Conservation (phyloP, 2,797 vertebrate species). For the Sebastes steindachneri region DNA sequence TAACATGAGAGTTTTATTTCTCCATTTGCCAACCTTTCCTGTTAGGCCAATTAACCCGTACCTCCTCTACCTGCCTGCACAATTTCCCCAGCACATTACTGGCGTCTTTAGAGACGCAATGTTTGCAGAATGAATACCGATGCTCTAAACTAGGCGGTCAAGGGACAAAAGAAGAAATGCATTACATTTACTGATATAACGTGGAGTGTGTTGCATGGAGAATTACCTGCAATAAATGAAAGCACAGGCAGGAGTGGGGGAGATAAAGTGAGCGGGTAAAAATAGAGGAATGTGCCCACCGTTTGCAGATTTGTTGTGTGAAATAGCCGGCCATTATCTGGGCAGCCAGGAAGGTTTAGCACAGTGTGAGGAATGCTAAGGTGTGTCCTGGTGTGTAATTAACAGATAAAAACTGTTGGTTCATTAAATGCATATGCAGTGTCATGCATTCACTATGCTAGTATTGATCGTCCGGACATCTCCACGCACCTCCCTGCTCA, state of each 20-base stretch:
- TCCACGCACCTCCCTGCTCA: constrained; percentile 72
- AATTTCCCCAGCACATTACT: constrained; percentile 20
- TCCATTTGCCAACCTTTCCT: constrained; percentile 21
- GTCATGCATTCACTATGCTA: constrained; percentile 77
- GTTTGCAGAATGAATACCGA: constrained; percentile 49
- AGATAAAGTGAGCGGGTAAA: constrained; percentile 69
- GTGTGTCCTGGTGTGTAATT: constrained; percentile 85
- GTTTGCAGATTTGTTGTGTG: constrained; percentile 76
- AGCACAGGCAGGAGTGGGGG: constrained; percentile 53
- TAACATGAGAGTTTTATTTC: constrained; percentile 28
- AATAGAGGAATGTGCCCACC: constrained; percentile 55
- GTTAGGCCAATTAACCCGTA: constrained; percentile 53
- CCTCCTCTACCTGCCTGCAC: constrained; percentile 1
- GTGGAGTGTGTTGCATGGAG: constrained; percentile 61
- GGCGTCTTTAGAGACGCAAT: constrained; percentile 36
- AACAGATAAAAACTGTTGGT: constrained; percentile 85
- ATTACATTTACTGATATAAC: constrained; percentile 61
- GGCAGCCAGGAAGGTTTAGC: constrained; percentile 72
- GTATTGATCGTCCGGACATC: constrained; percentile 85
- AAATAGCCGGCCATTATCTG: constrained; percentile 80
- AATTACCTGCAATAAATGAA: constrained; percentile 75
- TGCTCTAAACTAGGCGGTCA: constrained; percentile 52
- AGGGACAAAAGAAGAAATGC: constrained; percentile 61
- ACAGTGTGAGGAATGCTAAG: constrained; percentile 79
- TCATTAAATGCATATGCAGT: constrained; percentile 88